Conservation (phyloP, 2,113 vertebrate species). For the Catharus fuscescens region DNA sequence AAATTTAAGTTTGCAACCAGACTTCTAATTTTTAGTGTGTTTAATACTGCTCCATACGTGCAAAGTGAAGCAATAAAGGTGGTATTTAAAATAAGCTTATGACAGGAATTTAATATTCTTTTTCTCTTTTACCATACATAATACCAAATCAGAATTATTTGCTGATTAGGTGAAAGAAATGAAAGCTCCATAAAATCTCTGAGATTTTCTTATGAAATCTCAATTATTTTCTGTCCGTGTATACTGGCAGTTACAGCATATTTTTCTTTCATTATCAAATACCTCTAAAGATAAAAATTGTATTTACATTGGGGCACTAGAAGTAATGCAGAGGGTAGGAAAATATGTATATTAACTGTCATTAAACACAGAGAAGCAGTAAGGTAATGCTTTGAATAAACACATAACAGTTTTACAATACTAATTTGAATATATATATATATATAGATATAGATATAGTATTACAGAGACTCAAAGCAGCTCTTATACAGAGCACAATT, state of each 20-base stretch:
- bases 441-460: too few relatives aligned
- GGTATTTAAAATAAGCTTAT: neutral
- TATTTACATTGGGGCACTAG: neutral
- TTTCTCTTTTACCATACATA: neutral
- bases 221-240: neutral
- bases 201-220: neutral
- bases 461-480: neutral
- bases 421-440: neutral
- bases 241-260: fast-evolving
- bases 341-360: neutral
- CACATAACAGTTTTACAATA: neutral
- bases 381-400: neutral
- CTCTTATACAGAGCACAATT: neutral
- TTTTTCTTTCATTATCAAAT: neutral
- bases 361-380: neutral
- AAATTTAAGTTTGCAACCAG: neutral
- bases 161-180: neutral
- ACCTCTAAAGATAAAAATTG: neutral
- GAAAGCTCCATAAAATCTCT: fast-evolving
- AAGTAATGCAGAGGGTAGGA: neutral
- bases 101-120: neutral
- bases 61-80: neutral
- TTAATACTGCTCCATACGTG: fast-evolving
- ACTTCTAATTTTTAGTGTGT: neutral
- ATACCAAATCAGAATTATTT: neutral